Evolutionary conservation across 2,113 vertebrate genomes (phyloP).

Genomic region (Ranitomeya imitator): DNA sequence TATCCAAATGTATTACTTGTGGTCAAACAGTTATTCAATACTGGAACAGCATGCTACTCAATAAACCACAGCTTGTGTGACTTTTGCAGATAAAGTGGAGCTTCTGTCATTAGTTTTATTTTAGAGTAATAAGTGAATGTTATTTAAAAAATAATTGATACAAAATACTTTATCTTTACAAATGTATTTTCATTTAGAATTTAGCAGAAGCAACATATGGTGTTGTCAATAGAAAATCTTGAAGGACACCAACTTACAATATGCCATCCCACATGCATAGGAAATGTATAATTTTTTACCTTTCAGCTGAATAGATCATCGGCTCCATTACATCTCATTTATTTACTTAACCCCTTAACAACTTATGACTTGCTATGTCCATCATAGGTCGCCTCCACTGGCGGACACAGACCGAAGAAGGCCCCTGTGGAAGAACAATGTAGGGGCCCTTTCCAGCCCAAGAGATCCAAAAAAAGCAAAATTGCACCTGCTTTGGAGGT

Average conservation of each 20-base stretch:
- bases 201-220: background rate
- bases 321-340: background rate
- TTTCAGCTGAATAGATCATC: background rate
- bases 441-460: too few relatives aligned
- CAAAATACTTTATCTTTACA: background rate
- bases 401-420: too few relatives aligned
- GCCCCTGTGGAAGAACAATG: too few relatives aligned
- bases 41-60: background rate
- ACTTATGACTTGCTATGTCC: too few relatives aligned
- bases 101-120: conserved; percentile 8
- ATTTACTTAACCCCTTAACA: background rate
- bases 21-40: conserved; percentile 21
- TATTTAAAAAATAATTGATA: background rate
- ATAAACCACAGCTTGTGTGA: background rate
- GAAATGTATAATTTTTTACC: background rate
- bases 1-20: conserved; percentile 32
- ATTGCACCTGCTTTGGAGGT: too few relatives aligned
- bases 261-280: background rate
- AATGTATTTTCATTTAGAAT: background rate
- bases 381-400: too few relatives aligned
- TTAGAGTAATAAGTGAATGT: background rate
- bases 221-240: background rate
- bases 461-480: too few relatives aligned
- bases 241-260: background rate
- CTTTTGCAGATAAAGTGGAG: background rate